phyloP scores from a whole-genome alignment of 2,888 invertebrate species.

The Temnothorax rugatulus region DNA sequence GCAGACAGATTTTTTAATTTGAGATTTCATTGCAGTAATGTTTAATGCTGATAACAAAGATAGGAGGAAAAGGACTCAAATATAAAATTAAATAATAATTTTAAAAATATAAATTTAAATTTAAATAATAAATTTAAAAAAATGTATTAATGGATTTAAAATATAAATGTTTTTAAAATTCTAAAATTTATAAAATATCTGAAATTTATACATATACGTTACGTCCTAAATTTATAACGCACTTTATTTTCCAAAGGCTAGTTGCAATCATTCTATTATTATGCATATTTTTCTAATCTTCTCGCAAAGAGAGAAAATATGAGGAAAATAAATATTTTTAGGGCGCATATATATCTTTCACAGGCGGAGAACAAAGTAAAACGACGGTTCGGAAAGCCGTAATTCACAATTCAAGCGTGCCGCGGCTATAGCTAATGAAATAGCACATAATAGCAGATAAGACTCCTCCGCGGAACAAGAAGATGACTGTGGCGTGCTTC shows the following conservation, averaged over 20 bases:
- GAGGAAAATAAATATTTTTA: conserved; percentile 40
- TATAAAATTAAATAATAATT: neutral
- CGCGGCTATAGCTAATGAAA: conserved; percentile 48
- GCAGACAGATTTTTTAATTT: neutral
- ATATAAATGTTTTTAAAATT: neutral
- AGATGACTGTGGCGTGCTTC: conserved; percentile 66
- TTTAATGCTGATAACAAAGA: neutral
- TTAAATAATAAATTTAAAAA: too few relatives aligned
- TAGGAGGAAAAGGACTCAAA: neutral
- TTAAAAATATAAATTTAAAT: neutral
- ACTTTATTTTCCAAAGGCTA: neutral
- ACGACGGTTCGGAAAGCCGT: conserved; percentile 26
- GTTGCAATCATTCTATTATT: conserved; percentile 27
- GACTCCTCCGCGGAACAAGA: conserved; percentile 61
- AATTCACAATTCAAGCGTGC: conserved; percentile 48
- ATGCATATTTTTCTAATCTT: conserved; percentile 12
- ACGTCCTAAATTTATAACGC: neutral
- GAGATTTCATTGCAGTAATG: neutral
- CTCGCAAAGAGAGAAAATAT: conserved; percentile 4
- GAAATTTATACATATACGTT: neutral
- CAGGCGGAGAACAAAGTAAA: neutral
- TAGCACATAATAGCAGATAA: conserved; percentile 65
- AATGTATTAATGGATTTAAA: neutral
- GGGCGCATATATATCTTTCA: neutral
- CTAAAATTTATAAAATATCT: neutral